Conservation (phyloP, 2,888 invertebrate genomes). For the Abscondita cerata region DNA sequence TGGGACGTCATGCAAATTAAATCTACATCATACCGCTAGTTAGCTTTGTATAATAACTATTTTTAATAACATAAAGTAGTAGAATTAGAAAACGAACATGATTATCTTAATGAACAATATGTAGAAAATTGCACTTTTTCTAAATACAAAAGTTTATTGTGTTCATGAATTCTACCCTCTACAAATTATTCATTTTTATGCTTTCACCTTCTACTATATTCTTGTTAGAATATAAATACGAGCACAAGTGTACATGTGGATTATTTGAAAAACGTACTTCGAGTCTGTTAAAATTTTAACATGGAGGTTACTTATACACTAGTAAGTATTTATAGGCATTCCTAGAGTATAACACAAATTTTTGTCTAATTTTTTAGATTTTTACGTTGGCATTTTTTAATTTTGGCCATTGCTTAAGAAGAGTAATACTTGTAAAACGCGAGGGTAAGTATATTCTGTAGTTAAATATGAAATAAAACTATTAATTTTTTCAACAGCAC, state of each 20-base stretch:
- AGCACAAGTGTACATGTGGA: too few species aligned
- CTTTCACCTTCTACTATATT: not conserved
- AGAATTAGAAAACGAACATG: constrained; percentile 1
- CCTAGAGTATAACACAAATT: too few species aligned
- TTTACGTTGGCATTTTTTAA: not conserved
- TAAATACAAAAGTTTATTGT: not conserved
- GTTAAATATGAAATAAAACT: too few species aligned
- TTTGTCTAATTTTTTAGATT: too few species aligned
- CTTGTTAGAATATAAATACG: not conserved
- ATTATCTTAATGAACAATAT: not conserved
- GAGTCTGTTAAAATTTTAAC: too few species aligned
- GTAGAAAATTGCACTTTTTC: not conserved
- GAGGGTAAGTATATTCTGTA: not conserved
- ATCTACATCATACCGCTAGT: too few species aligned
- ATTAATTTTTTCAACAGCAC: not conserved
- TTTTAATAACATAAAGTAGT: not conserved
- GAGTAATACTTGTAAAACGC: not conserved
- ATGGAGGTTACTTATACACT: too few species aligned
- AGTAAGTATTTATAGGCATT: too few species aligned
- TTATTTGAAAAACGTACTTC: too few species aligned
- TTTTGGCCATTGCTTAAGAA: not conserved
- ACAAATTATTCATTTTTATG: not conserved
- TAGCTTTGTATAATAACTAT: too few species aligned
- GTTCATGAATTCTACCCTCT: not conserved
- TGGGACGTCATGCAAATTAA: too few species aligned